phyloP scores from a whole-genome alignment of 2,797 vertebrate species.

The Diplodus sargus region DNA sequence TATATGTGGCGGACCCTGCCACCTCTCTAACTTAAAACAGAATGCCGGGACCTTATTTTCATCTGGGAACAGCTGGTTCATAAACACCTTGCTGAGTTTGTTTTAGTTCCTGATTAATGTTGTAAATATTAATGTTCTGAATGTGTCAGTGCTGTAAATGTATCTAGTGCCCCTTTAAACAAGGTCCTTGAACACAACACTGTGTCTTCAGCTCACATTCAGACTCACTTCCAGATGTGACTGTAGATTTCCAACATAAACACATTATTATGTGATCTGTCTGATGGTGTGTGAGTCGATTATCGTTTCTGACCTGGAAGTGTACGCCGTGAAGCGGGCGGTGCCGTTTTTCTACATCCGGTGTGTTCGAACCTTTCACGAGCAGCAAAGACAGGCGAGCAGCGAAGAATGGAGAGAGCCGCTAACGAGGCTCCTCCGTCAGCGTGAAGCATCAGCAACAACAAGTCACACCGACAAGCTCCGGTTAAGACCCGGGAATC shows the following conservation, averaged over 20 bases:
- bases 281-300: not conserved
- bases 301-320: constrained; percentile 76
- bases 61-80: too few relatives aligned
- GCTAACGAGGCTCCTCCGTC: constrained; percentile 36
- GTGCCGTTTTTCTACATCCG: constrained; percentile 80
- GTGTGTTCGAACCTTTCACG: constrained; percentile 66
- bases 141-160: too few relatives aligned
- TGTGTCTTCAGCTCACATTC: too few relatives aligned
- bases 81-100: too few relatives aligned
- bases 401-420: constrained; percentile 71
- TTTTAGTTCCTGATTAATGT: too few relatives aligned
- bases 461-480: constrained; percentile 40
- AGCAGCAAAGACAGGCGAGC: constrained; percentile 60
- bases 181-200: too few relatives aligned
- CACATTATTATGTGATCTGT: too few relatives aligned
- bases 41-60: too few relatives aligned
- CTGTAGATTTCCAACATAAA: not conserved
- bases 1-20: too few relatives aligned
- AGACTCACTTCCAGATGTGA: not conserved
- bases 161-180: too few relatives aligned
- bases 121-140: too few relatives aligned
- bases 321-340: constrained; percentile 73
- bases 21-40: too few relatives aligned
- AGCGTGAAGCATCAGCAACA: constrained; percentile 59
- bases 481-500: not conserved